Evolutionary conservation across 2,888 invertebrate genomes (phyloP).

Genomic region (Cataglyphis altisquamis): DNA sequence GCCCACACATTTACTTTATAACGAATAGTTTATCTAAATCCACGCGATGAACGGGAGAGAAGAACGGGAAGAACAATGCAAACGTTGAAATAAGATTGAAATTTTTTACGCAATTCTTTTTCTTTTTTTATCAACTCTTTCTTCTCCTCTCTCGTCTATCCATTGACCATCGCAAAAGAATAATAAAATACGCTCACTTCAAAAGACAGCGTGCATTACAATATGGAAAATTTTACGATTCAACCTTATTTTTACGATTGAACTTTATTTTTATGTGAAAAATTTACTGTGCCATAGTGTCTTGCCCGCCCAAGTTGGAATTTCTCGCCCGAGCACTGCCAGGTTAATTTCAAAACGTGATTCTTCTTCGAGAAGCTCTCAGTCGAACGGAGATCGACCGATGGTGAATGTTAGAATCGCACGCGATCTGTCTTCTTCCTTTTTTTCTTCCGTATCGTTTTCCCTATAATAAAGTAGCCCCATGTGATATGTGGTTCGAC

Average conservation of each 20-base stretch:
- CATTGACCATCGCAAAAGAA: not conserved
- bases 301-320: constrained; percentile 13
- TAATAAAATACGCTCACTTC: constrained; percentile 5
- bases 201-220: constrained; percentile 42
- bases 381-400: constrained; percentile 34
- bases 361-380: constrained; percentile 50
- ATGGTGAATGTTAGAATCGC: constrained; percentile 62
- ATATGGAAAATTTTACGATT: constrained; percentile 38
- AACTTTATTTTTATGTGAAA: constrained; percentile 35
- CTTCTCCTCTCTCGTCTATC: not conserved
- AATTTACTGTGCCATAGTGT: constrained; percentile 32
- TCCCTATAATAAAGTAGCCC: constrained; percentile 70
- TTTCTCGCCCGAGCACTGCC: not conserved
- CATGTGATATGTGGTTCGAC: constrained; percentile 70
- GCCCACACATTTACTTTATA: constrained; percentile 31
- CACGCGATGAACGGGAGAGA: not conserved
- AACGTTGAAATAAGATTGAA: constrained; percentile 48
- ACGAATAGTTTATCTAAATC: constrained; percentile 38
- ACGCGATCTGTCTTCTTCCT: constrained; percentile 58
- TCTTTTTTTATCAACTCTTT: not conserved
- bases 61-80: constrained; percentile 4
- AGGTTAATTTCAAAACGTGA: constrained; percentile 58
- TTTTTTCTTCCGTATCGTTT: constrained; percentile 29
- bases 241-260: constrained; percentile 33
- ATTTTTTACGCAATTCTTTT: constrained; percentile 48